Conservation (phyloP, 2,797 vertebrate genomes). For the Leptodactylus fallax region DNA sequence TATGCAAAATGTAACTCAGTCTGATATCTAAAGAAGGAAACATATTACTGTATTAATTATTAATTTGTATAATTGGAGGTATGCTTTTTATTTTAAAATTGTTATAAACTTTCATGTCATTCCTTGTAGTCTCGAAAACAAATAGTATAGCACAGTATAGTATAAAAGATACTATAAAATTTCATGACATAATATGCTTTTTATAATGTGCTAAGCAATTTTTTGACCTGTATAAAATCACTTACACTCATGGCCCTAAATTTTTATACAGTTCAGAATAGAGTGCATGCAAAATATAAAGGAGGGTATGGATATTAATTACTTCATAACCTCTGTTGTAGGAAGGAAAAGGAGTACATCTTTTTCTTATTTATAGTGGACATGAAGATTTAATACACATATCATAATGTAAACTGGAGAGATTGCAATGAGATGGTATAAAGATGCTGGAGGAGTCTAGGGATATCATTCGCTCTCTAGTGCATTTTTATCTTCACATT, state of each 20-base stretch:
- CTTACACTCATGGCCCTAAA: neutral
- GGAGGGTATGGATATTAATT: conserved; percentile 56
- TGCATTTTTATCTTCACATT: conserved; percentile 58
- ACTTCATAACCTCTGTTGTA: conserved; percentile 48
- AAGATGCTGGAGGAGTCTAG: conserved; percentile 52
- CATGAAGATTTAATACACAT: conserved; percentile 45
- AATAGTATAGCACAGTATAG: neutral
- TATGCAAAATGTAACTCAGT: too few species aligned
- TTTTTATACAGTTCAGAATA: neutral
- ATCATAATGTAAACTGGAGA: conserved; percentile 56
- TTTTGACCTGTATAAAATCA: neutral
- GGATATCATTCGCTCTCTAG: conserved; percentile 48
- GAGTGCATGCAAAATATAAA: conserved; percentile 22
- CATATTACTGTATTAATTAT: too few species aligned
- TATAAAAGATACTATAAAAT: neutral
- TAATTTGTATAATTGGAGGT: too few species aligned
- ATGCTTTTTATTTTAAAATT: neutral
- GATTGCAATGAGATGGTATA: conserved; percentile 49
- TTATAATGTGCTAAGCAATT: neutral
- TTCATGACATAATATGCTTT: too few species aligned
- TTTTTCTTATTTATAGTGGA: conserved; percentile 51
- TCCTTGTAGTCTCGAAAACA: neutral
- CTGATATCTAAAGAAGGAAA: too few species aligned
- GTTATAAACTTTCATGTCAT: neutral
- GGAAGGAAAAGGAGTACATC: conserved; percentile 38